Evolutionary conservation across 2,797 vertebrate species (phyloP).

Genomic region (Miichthys miiuy): DNA sequence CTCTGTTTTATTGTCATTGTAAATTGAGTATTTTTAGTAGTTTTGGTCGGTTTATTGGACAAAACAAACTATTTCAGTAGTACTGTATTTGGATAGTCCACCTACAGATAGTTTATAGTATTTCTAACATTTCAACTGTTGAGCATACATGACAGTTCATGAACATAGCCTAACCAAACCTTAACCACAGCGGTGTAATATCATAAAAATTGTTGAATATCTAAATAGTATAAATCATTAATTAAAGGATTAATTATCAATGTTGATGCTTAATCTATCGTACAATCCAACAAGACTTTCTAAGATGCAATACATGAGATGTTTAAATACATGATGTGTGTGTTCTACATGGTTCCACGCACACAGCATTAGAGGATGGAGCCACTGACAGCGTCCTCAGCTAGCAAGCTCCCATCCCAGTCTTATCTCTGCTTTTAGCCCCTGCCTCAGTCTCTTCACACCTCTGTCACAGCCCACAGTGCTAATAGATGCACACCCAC

Average conservation of each 20-base stretch:
- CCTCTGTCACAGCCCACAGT: constrained; percentile 70
- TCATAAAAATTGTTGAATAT: no score
- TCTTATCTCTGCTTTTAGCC: constrained; percentile 67
- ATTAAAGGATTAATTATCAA: no score
- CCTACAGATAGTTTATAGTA: no score
- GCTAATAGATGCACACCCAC: constrained; percentile 82
- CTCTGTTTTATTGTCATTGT: neutral
- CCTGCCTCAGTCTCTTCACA: constrained; percentile 71
- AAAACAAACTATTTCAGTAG: neutral
- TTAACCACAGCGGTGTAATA: no score
- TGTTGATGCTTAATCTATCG: neutral
- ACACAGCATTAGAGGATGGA: constrained; percentile 1
- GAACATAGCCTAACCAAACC: no score
- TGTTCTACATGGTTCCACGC: neutral
- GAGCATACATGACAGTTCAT: no score
- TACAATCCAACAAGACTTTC: neutral
- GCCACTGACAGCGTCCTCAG: neutral
- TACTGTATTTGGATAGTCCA: no score
- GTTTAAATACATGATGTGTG: neutral
- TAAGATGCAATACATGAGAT: constrained; percentile 11
- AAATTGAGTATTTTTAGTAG: neutral
- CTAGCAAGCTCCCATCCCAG: constrained; percentile 33
- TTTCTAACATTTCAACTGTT: no score
- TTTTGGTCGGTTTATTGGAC: neutral
- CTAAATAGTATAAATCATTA: no score